Evolutionary conservation across 2,888 invertebrate genomes (phyloP).

Genomic region (Neoascia interrupta): DNA sequence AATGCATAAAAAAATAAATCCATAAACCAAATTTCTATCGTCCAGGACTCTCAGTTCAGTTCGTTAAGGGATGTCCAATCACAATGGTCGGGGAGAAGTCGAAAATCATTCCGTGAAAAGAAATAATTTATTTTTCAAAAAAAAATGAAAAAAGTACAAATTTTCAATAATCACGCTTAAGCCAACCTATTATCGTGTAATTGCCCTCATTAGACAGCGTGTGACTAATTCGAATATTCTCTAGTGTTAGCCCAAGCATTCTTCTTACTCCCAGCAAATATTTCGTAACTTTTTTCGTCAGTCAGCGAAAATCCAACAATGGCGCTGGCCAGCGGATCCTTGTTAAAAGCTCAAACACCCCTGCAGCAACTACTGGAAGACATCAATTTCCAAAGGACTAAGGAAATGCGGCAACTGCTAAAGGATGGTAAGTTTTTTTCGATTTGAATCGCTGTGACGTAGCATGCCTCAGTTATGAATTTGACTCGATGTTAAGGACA

Average conservation of each 20-base stretch:
- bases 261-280: background rate
- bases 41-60: slow-evolving; percentile 28
- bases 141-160: slow-evolving; percentile 49
- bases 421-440: slow-evolving; percentile 86
- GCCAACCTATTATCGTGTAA: slow-evolving; percentile 12
- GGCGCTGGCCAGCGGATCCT: slow-evolving; percentile 77
- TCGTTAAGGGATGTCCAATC: slow-evolving; percentile 47
- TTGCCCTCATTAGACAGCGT: background rate
- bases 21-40: slow-evolving; percentile 16
- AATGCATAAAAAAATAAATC: slow-evolving; percentile 46
- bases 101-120: slow-evolving; percentile 15
- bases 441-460: no score
- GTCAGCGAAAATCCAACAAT: slow-evolving; percentile 56
- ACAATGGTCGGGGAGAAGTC: slow-evolving; percentile 14
- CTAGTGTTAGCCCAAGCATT: no score
- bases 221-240: no score
- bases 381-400: slow-evolving; percentile 94
- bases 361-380: slow-evolving; percentile 93
- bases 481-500: background rate
- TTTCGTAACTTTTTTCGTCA: slow-evolving; percentile 37
- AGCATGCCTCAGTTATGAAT: no score
- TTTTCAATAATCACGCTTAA: slow-evolving; percentile 10
- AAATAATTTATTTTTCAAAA: slow-evolving; percentile 4
- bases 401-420: slow-evolving; percentile 92
- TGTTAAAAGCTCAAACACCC: slow-evolving; percentile 82